A percentile compares a stretch with the other conserved stretches of the same genome.
Conservation (phyloP, 2,888 invertebrate genomes). For the Miltochrista miniata region DNA sequence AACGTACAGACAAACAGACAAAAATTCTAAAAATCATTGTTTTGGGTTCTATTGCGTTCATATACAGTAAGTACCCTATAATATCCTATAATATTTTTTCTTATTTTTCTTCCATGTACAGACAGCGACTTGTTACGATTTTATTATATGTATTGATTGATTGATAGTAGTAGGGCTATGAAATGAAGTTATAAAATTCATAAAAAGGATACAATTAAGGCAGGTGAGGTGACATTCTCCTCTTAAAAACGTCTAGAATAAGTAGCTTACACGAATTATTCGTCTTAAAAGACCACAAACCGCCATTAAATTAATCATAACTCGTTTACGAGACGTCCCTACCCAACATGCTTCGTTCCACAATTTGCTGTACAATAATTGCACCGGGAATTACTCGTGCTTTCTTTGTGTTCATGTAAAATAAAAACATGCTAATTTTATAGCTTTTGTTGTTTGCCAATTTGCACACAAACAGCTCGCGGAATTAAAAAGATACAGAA, state of each 20-base stretch:
- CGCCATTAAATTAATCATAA: background rate
- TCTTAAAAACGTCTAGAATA: background rate
- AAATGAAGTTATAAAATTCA: no score
- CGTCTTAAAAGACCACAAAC: background rate
- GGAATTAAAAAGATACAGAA: background rate
- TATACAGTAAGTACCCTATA: no score
- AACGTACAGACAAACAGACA: no score
- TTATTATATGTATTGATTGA: no score
- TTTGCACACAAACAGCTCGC: constrained; percentile 12
- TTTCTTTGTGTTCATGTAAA: constrained; percentile 4
- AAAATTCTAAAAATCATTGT: no score
- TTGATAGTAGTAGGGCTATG: no score
- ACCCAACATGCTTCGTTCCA: constrained; percentile 1
- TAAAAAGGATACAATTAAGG: no score
- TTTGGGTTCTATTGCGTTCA: no score
- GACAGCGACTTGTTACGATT: no score
- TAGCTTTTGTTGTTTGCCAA: constrained; percentile 14
- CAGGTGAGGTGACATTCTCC: no score
- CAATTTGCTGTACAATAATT: constrained; percentile 6
- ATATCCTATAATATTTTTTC: no score
- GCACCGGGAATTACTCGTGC: background rate
- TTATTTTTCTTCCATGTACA: no score
- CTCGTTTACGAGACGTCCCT: constrained; percentile 2
- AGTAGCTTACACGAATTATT: background rate
- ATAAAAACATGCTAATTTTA: constrained; percentile 8